phyloP scores from a whole-genome alignment of 2,888 invertebrate species.

The Syritta pipiens region DNA sequence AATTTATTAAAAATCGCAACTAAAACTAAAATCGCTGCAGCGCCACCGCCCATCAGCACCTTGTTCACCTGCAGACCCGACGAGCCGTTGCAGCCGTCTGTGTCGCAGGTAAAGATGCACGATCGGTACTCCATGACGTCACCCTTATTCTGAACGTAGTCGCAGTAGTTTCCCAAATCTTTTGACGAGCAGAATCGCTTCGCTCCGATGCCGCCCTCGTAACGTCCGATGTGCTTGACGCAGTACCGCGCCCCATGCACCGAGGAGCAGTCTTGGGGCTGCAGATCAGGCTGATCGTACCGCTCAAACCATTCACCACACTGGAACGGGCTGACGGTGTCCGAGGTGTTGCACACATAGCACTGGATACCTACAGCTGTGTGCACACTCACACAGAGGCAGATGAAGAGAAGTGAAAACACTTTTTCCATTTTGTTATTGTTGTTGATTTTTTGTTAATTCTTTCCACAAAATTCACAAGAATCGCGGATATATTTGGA shows the following conservation, averaged over 20 bases:
- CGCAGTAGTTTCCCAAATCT: slow-evolving; percentile 93
- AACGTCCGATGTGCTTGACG: slow-evolving; percentile 95
- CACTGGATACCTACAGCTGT: slow-evolving; percentile 86
- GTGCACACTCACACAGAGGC: slow-evolving; percentile 66
- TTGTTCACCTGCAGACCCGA: slow-evolving; percentile 25
- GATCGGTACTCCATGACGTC: slow-evolving; percentile 91
- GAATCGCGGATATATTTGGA: too few species aligned
- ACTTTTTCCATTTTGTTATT: slow-evolving; percentile 36
- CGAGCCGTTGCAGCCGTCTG: slow-evolving; percentile 88
- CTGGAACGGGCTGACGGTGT: slow-evolving; percentile 87
- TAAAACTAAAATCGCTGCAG: slow-evolving; percentile 38
- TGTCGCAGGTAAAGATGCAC: slow-evolving; percentile 91
- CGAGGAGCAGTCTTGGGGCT: slow-evolving; percentile 85
- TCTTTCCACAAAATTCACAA: not conserved
- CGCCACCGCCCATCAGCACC: slow-evolving; percentile 13
- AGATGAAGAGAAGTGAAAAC: slow-evolving; percentile 23
- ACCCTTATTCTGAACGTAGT: slow-evolving; percentile 92
- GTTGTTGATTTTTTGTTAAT: too few species aligned
- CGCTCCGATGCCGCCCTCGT: slow-evolving; percentile 94
- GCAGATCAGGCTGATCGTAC: slow-evolving; percentile 83
- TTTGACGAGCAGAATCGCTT: slow-evolving; percentile 92
- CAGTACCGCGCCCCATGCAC: slow-evolving; percentile 94
- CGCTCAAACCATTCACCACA: slow-evolving; percentile 89
- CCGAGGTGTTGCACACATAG: slow-evolving; percentile 93
- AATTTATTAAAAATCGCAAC: slow-evolving; percentile 30